A percentile compares a stretch with the other conserved stretches of the same genome.
Evolutionary conservation across 2,797 vertebrate species (phyloP).

Genomic region (Myotis findleyi): DNA sequence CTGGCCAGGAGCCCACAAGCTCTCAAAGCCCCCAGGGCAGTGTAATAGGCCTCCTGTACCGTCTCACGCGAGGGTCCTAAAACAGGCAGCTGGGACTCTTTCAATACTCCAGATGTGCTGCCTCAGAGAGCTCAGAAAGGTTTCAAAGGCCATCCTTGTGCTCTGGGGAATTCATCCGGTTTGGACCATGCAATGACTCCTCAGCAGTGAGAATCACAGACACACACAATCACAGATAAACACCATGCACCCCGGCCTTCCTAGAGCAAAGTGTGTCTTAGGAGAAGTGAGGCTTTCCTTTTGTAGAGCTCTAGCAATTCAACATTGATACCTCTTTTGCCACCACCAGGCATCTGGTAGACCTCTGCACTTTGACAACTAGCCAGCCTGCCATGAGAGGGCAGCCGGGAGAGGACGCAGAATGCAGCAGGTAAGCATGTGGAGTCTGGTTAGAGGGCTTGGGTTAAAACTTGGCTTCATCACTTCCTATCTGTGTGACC

Average conservation of each 20-base stretch:
- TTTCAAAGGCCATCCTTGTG: neutral
- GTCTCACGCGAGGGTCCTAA: constrained; percentile 60
- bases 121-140: neutral
- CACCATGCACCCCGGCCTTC: neutral
- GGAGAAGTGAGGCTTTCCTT: constrained; percentile 2
- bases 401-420: neutral
- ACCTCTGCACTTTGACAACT: neutral
- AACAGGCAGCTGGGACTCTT: constrained; percentile 36
- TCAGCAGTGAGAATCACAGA: constrained; percentile 28
- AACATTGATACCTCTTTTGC: neutral
- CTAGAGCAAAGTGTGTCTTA: neutral
- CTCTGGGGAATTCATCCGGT: neutral
- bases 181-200: neutral
- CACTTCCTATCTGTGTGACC: neutral
- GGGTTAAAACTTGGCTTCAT: constrained; percentile 1
- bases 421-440: neutral
- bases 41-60: neutral
- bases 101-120: constrained; percentile 46
- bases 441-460: neutral
- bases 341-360: neutral
- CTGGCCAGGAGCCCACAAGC: constrained; percentile 64
- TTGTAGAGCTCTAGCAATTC: neutral
- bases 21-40: constrained; percentile 49
- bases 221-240: neutral
- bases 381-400: neutral